phyloP scores from a whole-genome alignment of 53 echinoderm and acorn worm genomes.

The Crossaster papposus region DNA sequence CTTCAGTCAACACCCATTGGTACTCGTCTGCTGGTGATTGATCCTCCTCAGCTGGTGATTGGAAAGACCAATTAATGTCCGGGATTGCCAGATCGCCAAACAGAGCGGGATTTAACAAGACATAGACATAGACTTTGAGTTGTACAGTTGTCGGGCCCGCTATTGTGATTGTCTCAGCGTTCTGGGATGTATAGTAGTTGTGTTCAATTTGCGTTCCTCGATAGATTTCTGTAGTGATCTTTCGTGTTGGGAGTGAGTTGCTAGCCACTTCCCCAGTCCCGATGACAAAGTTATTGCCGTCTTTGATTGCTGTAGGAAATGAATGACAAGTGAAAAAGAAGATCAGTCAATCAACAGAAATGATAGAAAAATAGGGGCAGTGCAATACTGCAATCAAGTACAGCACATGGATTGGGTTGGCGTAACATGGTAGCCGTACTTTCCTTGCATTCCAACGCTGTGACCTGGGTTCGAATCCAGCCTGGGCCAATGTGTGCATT shows the following conservation, averaged over 20 bases:
- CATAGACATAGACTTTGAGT: slow-evolving; percentile 32
- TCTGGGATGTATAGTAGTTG: background rate
- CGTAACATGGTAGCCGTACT: no score
- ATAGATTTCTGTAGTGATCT: background rate
- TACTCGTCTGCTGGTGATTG: background rate
- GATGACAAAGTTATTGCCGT: slow-evolving; percentile 30
- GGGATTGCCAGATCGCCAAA: slow-evolving; percentile 15
- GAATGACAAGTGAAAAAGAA: background rate
- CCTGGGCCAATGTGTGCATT: no score
- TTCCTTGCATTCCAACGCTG: no score
- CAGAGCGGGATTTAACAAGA: slow-evolving; percentile 8
- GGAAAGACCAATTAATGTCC: slow-evolving; percentile 48
- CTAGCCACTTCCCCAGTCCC: slow-evolving; percentile 6
- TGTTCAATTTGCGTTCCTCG: slow-evolving; percentile 7
- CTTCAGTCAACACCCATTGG: slow-evolving; percentile 54
- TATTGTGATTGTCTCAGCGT: slow-evolving; percentile 29
- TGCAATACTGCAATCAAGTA: background rate
- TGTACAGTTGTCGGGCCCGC: slow-evolving; percentile 47
- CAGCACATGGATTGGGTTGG: no score
- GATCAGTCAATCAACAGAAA: background rate
- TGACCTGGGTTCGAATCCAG: no score
- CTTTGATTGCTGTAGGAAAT: slow-evolving; percentile 25
- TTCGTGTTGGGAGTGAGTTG: background rate
- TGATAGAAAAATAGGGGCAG: background rate
- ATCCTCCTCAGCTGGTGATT: no score